Percentiles rank a stretch among this genome's conserved stretches.
Conservation (phyloP, 1,140 invertebrate genomes). For the Ceratina japonica region DNA sequence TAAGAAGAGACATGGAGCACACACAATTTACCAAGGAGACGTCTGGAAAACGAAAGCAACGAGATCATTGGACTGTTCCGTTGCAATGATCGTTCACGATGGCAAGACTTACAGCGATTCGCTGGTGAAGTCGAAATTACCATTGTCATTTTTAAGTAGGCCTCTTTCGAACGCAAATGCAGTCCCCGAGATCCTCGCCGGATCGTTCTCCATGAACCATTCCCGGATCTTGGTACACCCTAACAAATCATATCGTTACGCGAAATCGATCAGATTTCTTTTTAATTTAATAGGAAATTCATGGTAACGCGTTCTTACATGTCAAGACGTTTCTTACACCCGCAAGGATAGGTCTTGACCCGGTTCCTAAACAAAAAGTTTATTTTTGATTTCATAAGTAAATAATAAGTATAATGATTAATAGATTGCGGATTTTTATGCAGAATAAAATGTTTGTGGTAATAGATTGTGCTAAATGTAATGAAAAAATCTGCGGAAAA, state of each 20-base stretch:
- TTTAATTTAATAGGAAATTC: neutral
- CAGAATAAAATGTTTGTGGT: neutral
- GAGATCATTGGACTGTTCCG: slow-evolving; percentile 12
- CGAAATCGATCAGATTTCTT: neutral
- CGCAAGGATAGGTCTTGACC: slow-evolving; percentile 50
- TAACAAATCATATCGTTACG: neutral
- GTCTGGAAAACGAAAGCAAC: slow-evolving; percentile 33
- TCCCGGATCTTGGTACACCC: slow-evolving; percentile 14
- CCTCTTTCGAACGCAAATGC: slow-evolving; percentile 4
- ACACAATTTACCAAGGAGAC: slow-evolving; percentile 16
- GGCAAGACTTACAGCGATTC: slow-evolving; percentile 45
- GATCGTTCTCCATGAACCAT: slow-evolving; percentile 32
- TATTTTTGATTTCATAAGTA: neutral
- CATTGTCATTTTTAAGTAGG: slow-evolving; percentile 41
- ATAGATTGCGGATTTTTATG: no score
- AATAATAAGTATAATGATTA: no score
- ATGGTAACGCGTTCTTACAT: slow-evolving; percentile 12
- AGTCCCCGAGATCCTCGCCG: slow-evolving; percentile 15
- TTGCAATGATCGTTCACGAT: neutral
- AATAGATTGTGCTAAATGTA: no score
- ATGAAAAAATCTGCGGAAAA: no score
- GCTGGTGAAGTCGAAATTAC: slow-evolving; percentile 48
- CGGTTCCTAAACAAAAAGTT: slow-evolving; percentile 25
- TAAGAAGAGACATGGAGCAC: neutral
- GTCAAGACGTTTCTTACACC: slow-evolving; percentile 37